Conservation (phyloP, 2,888 invertebrate species). For the Melanostoma scalare region DNA sequence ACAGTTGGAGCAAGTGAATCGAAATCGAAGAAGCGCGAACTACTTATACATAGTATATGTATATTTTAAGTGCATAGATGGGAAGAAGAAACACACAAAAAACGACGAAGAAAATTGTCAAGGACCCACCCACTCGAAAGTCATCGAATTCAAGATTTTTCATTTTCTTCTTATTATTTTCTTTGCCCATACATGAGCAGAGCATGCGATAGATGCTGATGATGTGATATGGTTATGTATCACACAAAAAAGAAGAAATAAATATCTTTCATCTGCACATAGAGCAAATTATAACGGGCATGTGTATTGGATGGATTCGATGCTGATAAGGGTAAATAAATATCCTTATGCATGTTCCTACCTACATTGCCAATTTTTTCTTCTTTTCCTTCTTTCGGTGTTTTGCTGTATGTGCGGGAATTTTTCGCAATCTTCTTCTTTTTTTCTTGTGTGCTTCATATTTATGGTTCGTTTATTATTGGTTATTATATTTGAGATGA, state of each 20-base stretch:
- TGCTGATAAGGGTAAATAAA: constrained; percentile 69
- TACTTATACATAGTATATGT: constrained; percentile 19
- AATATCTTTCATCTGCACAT: constrained; percentile 47
- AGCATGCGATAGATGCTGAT: constrained; percentile 16
- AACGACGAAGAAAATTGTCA: constrained; percentile 37
- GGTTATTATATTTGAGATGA: background rate
- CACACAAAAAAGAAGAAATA: constrained; percentile 41
- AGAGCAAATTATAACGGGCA: constrained; percentile 39
- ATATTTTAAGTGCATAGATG: constrained; percentile 54
- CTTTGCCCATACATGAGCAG: constrained; percentile 12
- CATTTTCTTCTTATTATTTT: constrained; percentile 58
- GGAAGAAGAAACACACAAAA: constrained; percentile 15
- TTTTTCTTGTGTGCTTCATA: background rate
- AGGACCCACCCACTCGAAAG: constrained; percentile 71
- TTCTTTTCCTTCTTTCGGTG: constrained; percentile 18
- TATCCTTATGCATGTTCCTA: constrained; percentile 48
- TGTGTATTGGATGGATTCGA: constrained; percentile 67
- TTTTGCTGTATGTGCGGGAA: constrained; percentile 9
- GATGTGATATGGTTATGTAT: constrained; percentile 39
- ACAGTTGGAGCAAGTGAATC: constrained; percentile 64
- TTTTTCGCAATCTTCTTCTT: background rate
- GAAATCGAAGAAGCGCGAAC: constrained; percentile 72
- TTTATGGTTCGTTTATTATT: constrained; percentile 6
- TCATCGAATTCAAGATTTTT: constrained; percentile 68
- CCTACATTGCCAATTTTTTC: constrained; percentile 13